Conservation (phyloP, 2,888 invertebrate species). For the Coremacera marginata region DNA sequence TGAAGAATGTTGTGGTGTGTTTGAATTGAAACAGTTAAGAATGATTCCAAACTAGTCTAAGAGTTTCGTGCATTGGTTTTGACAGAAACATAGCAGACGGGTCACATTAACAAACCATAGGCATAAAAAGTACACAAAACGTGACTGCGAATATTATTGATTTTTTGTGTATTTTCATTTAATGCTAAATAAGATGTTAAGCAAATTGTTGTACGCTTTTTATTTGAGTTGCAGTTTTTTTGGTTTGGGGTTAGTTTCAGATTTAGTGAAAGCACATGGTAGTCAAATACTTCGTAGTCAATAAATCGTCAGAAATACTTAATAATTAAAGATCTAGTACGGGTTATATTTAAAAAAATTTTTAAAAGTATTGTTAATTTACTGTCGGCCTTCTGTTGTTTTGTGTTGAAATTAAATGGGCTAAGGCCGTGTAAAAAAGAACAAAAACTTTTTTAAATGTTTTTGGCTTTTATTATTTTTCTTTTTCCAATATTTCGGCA, state of each 20-base stretch:
- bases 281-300: no score
- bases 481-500: no score
- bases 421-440: no score
- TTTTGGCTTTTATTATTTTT: no score
- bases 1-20: not conserved
- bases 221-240: not conserved
- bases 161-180: not conserved
- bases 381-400: no score
- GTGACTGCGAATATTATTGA: slow-evolving; percentile 32
- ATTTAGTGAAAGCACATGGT: not conserved
- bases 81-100: not conserved
- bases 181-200: not conserved
- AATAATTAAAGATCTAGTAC: not conserved
- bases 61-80: not conserved
- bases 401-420: no score
- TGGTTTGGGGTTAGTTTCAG: not conserved
- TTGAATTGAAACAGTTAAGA: not conserved
- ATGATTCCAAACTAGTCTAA: not conserved
- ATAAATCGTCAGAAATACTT: not conserved
- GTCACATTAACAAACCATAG: slow-evolving; percentile 38
- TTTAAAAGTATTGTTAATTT: no score
- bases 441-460: no score
- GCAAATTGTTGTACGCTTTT: not conserved
- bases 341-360: not conserved
- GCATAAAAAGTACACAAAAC: slow-evolving; percentile 14